These are phyloP conservation scores for Phengaris arion DNA, from an alignment of 2,888 invertebrate species.

Conservation along the genomic window DNA sequence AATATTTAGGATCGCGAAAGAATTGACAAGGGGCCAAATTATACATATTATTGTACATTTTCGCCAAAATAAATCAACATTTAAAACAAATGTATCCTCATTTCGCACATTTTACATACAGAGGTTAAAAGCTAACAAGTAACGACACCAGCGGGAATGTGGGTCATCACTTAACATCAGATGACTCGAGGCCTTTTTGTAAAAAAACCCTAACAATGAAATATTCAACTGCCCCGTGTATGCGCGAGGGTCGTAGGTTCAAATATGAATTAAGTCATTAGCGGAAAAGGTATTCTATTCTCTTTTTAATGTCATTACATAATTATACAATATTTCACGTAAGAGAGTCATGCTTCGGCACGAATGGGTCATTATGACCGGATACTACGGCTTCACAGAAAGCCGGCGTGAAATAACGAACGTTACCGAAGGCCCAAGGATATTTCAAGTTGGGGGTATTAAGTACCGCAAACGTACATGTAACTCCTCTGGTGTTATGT, in stretches of 20 bases:
- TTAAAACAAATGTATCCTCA: not conserved
- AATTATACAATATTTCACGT: not conserved
- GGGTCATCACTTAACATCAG: slow-evolving; percentile 20
- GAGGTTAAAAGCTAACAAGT: not conserved
- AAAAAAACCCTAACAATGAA: slow-evolving; percentile 11
- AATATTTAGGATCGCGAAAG: no score
- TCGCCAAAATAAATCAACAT: slow-evolving; percentile 8
- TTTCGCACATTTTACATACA: slow-evolving; percentile 12
- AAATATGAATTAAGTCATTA: slow-evolving; percentile 1
- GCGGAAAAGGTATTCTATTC: slow-evolving; percentile 1
- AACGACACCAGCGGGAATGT: slow-evolving; percentile 8
- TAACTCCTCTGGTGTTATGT: no score
- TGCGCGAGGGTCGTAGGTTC: not conserved
- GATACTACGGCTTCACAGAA: no score
- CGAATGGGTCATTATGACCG: no score
- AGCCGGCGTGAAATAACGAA: no score
- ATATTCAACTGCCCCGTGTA: not conserved
- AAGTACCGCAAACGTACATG: no score
- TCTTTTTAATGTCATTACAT: not conserved
- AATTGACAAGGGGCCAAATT: no score
- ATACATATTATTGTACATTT: not conserved
- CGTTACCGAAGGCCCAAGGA: no score
- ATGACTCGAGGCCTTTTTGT: slow-evolving; percentile 19
- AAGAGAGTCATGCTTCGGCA: no score
- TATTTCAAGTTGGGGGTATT: no score